Base-by-base conservation (phyloP, 2,113 vertebrate species). In the Ailurus styani region DNA sequence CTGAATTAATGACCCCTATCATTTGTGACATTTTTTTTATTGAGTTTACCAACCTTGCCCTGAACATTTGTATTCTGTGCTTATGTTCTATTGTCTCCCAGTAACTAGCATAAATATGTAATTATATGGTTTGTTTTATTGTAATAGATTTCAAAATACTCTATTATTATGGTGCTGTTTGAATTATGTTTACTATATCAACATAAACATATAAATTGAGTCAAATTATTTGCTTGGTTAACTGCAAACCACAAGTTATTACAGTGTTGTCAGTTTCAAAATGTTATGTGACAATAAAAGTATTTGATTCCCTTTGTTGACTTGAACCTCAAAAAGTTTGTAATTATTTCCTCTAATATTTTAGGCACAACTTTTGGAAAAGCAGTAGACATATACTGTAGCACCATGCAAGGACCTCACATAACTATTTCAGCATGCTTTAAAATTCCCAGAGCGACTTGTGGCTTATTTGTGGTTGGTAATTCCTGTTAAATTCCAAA, bases 101-200 rank as follows among this genome's bases (percentile, higher is more conserved):
- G 25, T 42, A 95, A 98, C 47, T 64, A 98, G 96, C 98, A 98
- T 98, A 99, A 99, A 98, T 98, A 91, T 97, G 98, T 98, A 98
- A 99, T 99, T 99, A 98, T 98, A 97, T 96, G 95, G 62, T 98
- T 98, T 98, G 95, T 98, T 98, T 98, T 98, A 91, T 95, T 95
- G 57, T 83, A 94, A 96, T 21, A 25, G 10, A 95, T 97, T 97
- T 96, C 54, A 95, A 78, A 93, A 96, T 91, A 25, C 54, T 84
- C 93, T 94, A 21, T 29, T 18, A 97, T 95, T 96, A 15, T 64
- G 0, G 47, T 97, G 78, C 60, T 97, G 17, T 86, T 97, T 96
- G 93, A 66, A 95, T 95, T 96, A 52, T 75, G 25, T 94, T 97
- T 97, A 31, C 47, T 70, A 4, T 60, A 0, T 54, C 60, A 86